These are phyloP conservation scores for Microdon myrmicae DNA, from an alignment of 2,888 invertebrate species.

Conservation along the genomic window DNA sequence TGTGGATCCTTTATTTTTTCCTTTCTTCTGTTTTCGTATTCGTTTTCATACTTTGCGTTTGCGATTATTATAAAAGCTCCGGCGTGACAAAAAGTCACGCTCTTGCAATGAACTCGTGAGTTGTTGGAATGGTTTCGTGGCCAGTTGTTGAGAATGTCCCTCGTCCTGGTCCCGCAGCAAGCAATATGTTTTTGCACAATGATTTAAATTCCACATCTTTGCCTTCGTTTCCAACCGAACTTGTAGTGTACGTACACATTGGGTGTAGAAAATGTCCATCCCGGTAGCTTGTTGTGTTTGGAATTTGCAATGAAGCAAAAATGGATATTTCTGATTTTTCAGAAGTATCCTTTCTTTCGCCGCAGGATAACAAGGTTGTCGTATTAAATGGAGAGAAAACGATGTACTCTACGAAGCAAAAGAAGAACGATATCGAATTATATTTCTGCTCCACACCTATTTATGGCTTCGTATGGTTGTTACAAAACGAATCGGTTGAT, in stretches of 20 bases:
- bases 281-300: constrained; percentile 51
- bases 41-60: constrained; percentile 22
- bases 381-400: constrained; percentile 44
- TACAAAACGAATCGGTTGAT: too few relatives aligned
- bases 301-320: constrained; percentile 51
- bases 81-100: constrained; percentile 27
- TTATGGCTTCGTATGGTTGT: too few relatives aligned
- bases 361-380: constrained; percentile 5
- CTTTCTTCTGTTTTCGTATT: not conserved
- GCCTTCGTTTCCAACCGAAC: constrained; percentile 22
- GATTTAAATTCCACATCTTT: constrained; percentile 50
- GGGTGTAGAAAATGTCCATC: constrained; percentile 39
- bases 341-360: constrained; percentile 25
- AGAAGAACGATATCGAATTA: constrained; percentile 20
- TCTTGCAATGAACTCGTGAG: constrained; percentile 39
- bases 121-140: constrained; percentile 27
- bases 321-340: constrained; percentile 52
- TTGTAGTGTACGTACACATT: constrained; percentile 15
- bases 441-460: too few relatives aligned
- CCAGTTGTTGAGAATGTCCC: constrained; percentile 16
- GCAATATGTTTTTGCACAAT: constrained; percentile 47
- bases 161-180: constrained; percentile 15
- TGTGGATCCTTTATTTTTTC: constrained; percentile 24
- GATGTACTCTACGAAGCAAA: constrained; percentile 38
- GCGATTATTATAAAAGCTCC: constrained; percentile 47